Percentiles rank a stretch among this genome's conserved stretches.
phyloP scores from a whole-genome alignment of 2,888 invertebrate genomes.

The Cheilosia variabilis region DNA sequence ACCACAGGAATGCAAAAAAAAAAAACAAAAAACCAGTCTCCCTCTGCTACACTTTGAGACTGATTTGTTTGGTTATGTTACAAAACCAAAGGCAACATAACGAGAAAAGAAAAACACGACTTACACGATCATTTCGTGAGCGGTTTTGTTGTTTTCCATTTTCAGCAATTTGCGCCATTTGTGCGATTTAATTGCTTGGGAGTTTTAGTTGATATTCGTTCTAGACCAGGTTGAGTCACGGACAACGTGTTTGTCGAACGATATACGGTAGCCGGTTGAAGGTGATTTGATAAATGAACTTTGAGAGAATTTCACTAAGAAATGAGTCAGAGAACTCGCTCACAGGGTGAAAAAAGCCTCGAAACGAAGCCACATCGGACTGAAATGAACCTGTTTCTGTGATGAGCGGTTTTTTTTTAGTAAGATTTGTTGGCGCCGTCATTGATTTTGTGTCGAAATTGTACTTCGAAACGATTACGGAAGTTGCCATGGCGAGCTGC shows the following conservation, averaged over 20 bases:
- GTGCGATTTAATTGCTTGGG: constrained; percentile 65
- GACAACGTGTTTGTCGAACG: constrained; percentile 52
- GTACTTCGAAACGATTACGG: no score
- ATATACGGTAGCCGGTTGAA: constrained; percentile 31
- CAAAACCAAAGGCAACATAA: background rate
- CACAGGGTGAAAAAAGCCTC: background rate
- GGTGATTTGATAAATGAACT: constrained; percentile 52
- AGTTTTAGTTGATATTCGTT: constrained; percentile 26
- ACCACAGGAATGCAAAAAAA: constrained; percentile 34
- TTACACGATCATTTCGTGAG: constrained; percentile 43
- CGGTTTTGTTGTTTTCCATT: constrained; percentile 35
- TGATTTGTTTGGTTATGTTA: constrained; percentile 29
- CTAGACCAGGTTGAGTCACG: constrained; percentile 51
- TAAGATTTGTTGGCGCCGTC: background rate
- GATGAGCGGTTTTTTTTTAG: background rate
- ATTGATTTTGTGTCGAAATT: background rate
- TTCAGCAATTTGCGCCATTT: constrained; percentile 63
- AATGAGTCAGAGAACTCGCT: constrained; percentile 49
- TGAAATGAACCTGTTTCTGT: background rate
- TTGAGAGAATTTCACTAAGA: constrained; percentile 55
- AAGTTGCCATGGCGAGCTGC: no score
- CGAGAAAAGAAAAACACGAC: constrained; percentile 8
- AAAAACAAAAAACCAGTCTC: background rate
- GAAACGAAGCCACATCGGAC: background rate
- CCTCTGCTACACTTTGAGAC: constrained; percentile 1